Evolutionary conservation across 1,140 invertebrate genomes (phyloP), one percentile per base, ranked within the genome.

Genomic region (Caerostris extrusa): DNA sequence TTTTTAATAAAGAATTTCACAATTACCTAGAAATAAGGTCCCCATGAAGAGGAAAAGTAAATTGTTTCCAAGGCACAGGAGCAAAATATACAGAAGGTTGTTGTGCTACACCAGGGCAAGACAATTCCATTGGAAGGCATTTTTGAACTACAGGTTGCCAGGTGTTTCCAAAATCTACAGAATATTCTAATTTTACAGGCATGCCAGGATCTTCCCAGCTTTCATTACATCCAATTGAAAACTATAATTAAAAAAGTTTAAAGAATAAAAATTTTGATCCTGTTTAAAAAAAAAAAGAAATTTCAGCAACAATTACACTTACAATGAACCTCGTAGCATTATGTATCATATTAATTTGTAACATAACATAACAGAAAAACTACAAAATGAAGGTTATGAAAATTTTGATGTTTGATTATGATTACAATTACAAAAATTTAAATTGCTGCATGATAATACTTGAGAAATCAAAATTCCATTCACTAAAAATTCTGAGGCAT

Each of bases 141-240:
- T 93, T 91, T 7, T 95, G 95, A 7, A 95, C 94, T 5, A 96
- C 95, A 69, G 96, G 95, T 57, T 94, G 89, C 96, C 96, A 96
- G 12, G 95, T 95, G 61, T 96, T 82, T 2, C 96, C 96, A 95
- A 95, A 95, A 94, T 96, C 96, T 56, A 95, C 95, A 17, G 96
- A 96, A 94, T 96, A 96, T 92, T 96, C 95, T 12, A 96, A 92
- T 82, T 96, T 95, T 2, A 96, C 95, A 81, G 94, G 94, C 53
- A 90, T 34, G n/a, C 89, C 86, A 55, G 87, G 87, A 77, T 94
- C 94, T 92, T 93, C 83, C 94, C 94, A 94, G n/a, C 88, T 91
- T 57, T 89, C 94, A 93, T 94, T 94, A 56, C 94, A 94, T 5
- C 94, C 91, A 69, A 94, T 90, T 50, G 94, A 89, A 53, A 94